Base-by-base conservation (phyloP, 1,140 invertebrate species). In the Hycleus phaleratus region DNA sequence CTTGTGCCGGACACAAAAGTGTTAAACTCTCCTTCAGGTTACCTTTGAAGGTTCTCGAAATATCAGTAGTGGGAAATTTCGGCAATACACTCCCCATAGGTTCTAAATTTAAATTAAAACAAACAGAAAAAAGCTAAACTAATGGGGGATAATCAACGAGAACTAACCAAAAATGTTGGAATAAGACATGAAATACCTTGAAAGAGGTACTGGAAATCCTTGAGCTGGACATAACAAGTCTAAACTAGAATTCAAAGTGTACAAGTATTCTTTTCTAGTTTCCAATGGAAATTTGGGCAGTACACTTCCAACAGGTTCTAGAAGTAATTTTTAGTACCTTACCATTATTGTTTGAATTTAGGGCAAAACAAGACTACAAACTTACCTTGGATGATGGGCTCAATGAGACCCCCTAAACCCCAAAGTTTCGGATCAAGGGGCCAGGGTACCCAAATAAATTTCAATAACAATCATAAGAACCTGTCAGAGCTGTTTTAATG, bases 211-310 rank as follows among this genome's bases (percentile, higher is more conserved):
- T 54, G 83, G 83, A 72, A 75, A 82, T 24, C 79, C 80, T 67
- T 81, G 79, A 49, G 81, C 81, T 39, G 77, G 77, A 68, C 81
- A 83, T 59, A 82, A 70, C 46, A 83, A 60, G 45, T 73, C 75
- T 25, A 75, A 66, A 60, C 67, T 71, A 10, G 61, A 58, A 18
- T 69, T 69, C 48, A 61, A 44, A 11, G 56, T 52, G 54, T 54
- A 66, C 11, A 65, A 64, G 61, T 71, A 71, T 18, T 70, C 70
- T 58, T 73, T 73, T 54, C 70, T 58, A 53, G 74, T 72, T 59
- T 72, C 68, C 60, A 71, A 58, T 42, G 83, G 82, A 69, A 84
- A 84, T 77, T 83, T 84, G 39, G 82, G 82, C 62, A 79, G 72
- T 56, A 82, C 81, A 56, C 65, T 72, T 43, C 72, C 73, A 44